A percentile compares a stretch with the other conserved stretches of the same genome.
Evolutionary conservation across 2,888 invertebrate genomes (phyloP).

Genomic region (Chaitophorus viminalis): DNA sequence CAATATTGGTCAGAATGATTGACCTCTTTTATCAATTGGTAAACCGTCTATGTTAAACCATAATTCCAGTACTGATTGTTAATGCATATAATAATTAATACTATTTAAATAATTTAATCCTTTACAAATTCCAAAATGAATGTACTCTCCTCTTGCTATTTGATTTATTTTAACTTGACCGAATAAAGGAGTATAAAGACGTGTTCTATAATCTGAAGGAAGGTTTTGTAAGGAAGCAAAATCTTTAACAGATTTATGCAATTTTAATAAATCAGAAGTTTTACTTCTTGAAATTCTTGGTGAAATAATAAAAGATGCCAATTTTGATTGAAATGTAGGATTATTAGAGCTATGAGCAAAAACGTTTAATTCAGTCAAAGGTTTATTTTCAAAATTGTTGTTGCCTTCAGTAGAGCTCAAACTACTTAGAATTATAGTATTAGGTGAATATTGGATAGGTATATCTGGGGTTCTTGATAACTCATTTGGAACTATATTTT

Average conservation of each 20-base stretch:
- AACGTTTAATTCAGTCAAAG: not conserved
- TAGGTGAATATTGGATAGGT: too few relatives aligned
- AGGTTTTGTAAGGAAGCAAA: not conserved
- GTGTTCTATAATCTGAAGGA: not conserved
- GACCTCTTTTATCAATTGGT: too few relatives aligned
- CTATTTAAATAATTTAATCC: too few relatives aligned
- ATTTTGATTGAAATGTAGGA: constrained; percentile 1
- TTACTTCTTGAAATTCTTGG: constrained; percentile 4
- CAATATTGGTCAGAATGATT: too few relatives aligned
- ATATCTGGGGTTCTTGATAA: too few relatives aligned
- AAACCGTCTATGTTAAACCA: too few relatives aligned
- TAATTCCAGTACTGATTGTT: too few relatives aligned
- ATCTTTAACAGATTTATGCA: not conserved
- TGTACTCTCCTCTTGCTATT: not conserved
- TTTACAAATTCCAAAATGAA: too few relatives aligned
- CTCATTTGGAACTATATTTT: too few relatives aligned
- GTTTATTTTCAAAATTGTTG: not conserved
- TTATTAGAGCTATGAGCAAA: not conserved
- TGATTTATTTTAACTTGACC: not conserved
- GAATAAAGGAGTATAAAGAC: not conserved
- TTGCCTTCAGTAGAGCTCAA: too few relatives aligned
- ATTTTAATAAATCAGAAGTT: not conserved
- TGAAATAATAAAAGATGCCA: constrained; percentile 3
- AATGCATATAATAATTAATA: too few relatives aligned
- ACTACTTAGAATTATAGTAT: too few relatives aligned